Percentiles rank a stretch among this genome's conserved stretches.
Evolutionary conservation across 2,888 invertebrate genomes (phyloP).

Genomic region (Andrena dorsata): DNA sequence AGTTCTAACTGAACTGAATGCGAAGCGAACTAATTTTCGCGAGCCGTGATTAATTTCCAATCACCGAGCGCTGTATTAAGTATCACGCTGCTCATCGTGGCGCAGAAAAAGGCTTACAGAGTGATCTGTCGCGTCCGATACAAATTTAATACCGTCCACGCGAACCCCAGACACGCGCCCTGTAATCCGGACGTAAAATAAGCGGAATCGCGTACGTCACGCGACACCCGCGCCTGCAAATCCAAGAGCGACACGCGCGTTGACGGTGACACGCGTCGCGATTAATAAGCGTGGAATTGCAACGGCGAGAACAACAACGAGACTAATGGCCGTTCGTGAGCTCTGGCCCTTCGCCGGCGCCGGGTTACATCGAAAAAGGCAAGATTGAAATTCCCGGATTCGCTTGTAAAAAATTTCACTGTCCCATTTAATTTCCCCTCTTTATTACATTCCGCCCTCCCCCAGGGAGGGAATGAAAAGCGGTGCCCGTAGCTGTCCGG

Average conservation of each 20-base stretch:
- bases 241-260: constrained; percentile 53
- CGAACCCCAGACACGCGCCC: not conserved
- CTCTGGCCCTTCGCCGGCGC: constrained; percentile 3
- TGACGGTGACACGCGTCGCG: constrained; percentile 71
- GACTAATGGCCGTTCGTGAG: constrained; percentile 41
- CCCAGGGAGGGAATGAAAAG: constrained; percentile 5
- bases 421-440: constrained; percentile 15
- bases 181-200: constrained; percentile 18
- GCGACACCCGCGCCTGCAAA: constrained; percentile 35
- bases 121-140: not conserved
- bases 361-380: constrained; percentile 4
- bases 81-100: not conserved
- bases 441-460: not conserved
- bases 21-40: constrained; percentile 13
- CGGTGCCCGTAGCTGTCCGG: not conserved
- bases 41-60: constrained; percentile 20
- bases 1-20: no score
- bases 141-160: not conserved
- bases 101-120: not conserved
- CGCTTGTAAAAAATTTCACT: not conserved
- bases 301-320: constrained; percentile 35
- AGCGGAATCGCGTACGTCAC: constrained; percentile 28
- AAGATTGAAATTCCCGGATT: constrained; percentile 23
- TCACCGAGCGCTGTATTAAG: constrained; percentile 10
- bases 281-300: constrained; percentile 81